These are phyloP conservation scores for Temnothorax curvispinosus DNA, from an alignment of 1,140 invertebrate genomes.

Conservation along the genomic window DNA sequence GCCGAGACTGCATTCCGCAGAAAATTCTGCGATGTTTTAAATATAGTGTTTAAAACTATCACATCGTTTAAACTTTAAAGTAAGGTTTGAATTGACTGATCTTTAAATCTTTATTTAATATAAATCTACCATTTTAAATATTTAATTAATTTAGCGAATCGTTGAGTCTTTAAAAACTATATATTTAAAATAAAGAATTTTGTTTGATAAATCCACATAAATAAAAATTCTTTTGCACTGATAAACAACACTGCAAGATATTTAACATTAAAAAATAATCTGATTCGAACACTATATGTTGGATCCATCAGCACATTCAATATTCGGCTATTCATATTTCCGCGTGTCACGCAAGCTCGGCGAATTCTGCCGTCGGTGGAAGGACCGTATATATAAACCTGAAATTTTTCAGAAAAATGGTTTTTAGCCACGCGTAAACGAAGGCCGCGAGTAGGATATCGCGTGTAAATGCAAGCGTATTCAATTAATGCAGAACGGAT, in stretches of 20 bases:
- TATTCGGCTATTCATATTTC: neutral
- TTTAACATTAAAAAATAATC: conserved; percentile 11
- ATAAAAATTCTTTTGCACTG: neutral
- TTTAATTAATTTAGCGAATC: neutral
- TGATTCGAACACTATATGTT: neutral
- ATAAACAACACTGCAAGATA: neutral
- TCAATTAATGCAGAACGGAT: conserved; percentile 70
- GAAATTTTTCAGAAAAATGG: conserved; percentile 42
- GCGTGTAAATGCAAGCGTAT: conserved; percentile 62
- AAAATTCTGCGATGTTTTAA: neutral
- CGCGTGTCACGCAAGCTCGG: conserved; percentile 18
- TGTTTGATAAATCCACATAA: neutral
- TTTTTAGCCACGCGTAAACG: conserved; percentile 19
- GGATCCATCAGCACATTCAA: neutral
- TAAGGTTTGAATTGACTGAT: neutral
- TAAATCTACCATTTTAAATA: neutral
- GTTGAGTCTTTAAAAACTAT: neutral
- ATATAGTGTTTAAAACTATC: neutral
- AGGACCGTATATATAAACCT: conserved; percentile 25
- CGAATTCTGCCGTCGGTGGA: neutral
- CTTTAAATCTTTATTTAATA: conserved; percentile 1
- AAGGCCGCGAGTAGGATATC: conserved; percentile 35
- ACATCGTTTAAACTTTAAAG: neutral
- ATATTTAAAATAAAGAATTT: neutral
- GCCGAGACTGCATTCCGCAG: neutral